phyloP scores from a whole-genome alignment of 2,113 vertebrate species.

The Neolamprologus hecqui region DNA sequence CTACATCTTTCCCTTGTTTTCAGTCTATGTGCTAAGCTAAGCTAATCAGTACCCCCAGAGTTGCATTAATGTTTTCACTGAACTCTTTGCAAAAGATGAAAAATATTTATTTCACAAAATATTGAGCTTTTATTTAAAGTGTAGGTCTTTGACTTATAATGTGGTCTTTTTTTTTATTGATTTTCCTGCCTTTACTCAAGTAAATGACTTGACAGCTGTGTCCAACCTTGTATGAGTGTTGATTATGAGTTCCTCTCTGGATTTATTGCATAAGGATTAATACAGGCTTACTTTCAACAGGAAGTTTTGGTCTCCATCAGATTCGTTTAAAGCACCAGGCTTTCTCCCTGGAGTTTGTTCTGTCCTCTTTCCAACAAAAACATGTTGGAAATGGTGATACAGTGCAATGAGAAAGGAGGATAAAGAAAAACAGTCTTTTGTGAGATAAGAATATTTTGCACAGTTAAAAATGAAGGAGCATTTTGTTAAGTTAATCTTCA shows the following conservation, averaged over 20 bases:
- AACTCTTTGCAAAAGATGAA: background rate
- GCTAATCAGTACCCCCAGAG: background rate
- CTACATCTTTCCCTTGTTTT: background rate
- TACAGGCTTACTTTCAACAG: constrained; percentile 4
- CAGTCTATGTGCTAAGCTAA: background rate
- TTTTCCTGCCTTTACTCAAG: background rate
- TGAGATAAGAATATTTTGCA: constrained; percentile 35
- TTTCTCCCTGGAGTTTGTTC: constrained; percentile 1
- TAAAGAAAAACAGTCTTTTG: constrained; percentile 36
- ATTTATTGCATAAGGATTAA: background rate
- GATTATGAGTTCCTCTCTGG: background rate
- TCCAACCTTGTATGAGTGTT: background rate
- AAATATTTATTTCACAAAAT: background rate
- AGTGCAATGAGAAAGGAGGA: constrained; percentile 7
- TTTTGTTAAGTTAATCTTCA: background rate
- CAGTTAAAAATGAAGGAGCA: background rate
- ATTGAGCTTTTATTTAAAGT: background rate
- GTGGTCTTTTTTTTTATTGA: background rate
- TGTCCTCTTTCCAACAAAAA: constrained; percentile 47
- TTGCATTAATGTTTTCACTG: background rate
- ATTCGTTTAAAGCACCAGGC: background rate
- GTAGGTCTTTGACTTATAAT: background rate
- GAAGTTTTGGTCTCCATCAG: constrained; percentile 13
- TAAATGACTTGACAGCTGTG: background rate
- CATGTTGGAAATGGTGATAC: constrained; percentile 23